phyloP scores from a whole-genome alignment of 2,797 vertebrate species.

The Cetoscarus ocellatus region DNA sequence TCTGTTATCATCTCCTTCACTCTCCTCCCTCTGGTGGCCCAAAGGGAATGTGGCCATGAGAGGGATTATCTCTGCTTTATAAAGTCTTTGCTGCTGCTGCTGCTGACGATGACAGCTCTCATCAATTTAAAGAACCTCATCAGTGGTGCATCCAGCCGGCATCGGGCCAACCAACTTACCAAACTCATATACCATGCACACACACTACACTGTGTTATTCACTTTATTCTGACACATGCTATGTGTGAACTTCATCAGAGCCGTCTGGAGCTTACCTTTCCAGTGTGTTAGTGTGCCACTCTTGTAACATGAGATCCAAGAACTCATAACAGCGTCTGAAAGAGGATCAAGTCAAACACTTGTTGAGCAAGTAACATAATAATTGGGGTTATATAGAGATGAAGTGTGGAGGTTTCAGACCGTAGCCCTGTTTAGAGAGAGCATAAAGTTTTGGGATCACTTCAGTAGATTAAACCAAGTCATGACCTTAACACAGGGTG shows the following conservation, averaged over 20 bases:
- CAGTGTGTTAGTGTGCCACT: conserved; percentile 96
- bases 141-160: conserved; percentile 58
- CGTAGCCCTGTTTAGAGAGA: neutral
- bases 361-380: neutral
- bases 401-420: neutral
- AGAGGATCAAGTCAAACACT: neutral
- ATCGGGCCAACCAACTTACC: conserved; percentile 53
- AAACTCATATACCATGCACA: conserved; percentile 61
- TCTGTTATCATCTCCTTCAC: conserved; percentile 3
- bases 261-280: conserved; percentile 87
- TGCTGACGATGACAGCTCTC: conserved; percentile 61
- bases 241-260: neutral
- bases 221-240: neutral
- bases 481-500: too few species aligned
- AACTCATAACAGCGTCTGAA: conserved; percentile 96
- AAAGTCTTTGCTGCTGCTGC: conserved; percentile 65
- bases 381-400: neutral
- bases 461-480: too few species aligned
- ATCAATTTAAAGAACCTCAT: conserved; percentile 79
- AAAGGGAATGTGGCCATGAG: conserved; percentile 50
- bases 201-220: neutral
- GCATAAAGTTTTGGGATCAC: too few species aligned
- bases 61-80: conserved; percentile 65
- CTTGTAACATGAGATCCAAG: conserved; percentile 95
- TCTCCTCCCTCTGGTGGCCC: conserved; percentile 32